phyloP scores from a whole-genome alignment of 2,888 invertebrate genomes.

The Lypha dubia region DNA sequence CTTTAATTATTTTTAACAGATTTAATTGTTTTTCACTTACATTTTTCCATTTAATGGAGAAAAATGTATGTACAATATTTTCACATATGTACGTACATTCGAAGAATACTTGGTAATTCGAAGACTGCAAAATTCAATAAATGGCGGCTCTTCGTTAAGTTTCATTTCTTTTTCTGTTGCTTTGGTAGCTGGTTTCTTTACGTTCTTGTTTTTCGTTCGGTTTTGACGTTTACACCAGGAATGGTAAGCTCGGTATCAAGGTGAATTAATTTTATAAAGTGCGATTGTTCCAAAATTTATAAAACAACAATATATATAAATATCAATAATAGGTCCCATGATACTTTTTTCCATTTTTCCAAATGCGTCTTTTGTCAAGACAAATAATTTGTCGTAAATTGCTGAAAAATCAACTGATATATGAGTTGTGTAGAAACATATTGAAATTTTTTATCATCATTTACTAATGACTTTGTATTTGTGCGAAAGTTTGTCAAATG shows the following conservation, averaged over 20 bases:
- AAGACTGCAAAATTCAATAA: conserved; percentile 74
- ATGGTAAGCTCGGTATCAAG: neutral
- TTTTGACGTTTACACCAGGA: conserved; percentile 3
- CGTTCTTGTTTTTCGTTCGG: conserved; percentile 8
- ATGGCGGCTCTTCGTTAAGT: conserved; percentile 71
- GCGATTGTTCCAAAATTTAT: too few relatives aligned
- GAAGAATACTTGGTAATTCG: conserved; percentile 22
- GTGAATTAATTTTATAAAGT: too few relatives aligned
- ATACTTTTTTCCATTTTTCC: too few relatives aligned
- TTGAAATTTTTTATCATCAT: too few relatives aligned
- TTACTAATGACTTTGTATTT: too few relatives aligned
- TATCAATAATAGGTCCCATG: too few relatives aligned
- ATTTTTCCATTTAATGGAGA: conserved; percentile 65
- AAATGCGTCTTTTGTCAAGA: too few relatives aligned
- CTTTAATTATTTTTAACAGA: conserved; percentile 39
- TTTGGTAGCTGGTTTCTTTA: conserved; percentile 21
- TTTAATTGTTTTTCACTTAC: conserved; percentile 73
- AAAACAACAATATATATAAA: too few relatives aligned
- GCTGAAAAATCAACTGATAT: too few relatives aligned
- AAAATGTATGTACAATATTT: conserved; percentile 78
- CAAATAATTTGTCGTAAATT: too few relatives aligned
- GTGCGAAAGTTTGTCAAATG: too few relatives aligned
- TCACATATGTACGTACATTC: conserved; percentile 72
- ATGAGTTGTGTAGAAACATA: too few relatives aligned
- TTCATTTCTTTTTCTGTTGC: conserved; percentile 55